Percentiles rank a stretch among this genome's conserved stretches.
Evolutionary conservation across 2,888 invertebrate genomes (phyloP).

Genomic region (Drosophila kanekoi): DNA sequence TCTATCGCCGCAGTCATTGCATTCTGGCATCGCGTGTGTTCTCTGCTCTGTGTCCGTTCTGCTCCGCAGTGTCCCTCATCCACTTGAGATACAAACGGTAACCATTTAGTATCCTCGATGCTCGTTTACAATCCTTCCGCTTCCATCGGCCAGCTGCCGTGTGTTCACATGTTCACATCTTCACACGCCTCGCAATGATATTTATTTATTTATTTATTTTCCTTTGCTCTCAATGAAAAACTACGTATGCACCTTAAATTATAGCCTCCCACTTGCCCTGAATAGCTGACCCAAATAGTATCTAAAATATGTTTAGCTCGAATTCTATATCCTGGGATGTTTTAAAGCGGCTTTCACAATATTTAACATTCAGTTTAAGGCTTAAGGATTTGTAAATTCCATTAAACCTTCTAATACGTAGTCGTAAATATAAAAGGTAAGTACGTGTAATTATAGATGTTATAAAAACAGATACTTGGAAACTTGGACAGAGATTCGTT

Average conservation of each 20-base stretch:
- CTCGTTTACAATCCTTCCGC: constrained; percentile 34
- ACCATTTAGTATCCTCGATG: constrained; percentile 58
- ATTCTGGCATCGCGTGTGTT: constrained; percentile 26
- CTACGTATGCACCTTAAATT: constrained; percentile 37
- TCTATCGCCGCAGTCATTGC: constrained; percentile 4
- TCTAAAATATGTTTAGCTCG: constrained; percentile 4
- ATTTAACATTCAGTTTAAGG: no score
- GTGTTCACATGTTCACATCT: constrained; percentile 27
- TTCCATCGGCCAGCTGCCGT: constrained; percentile 32
- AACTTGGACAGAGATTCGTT: no score
- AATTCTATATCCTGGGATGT: not conserved
- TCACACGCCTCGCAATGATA: constrained; percentile 39
- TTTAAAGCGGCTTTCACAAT: not conserved
- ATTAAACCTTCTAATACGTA: no score
- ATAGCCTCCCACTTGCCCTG: constrained; percentile 13
- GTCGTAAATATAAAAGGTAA: no score
- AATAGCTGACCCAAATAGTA: constrained; percentile 25
- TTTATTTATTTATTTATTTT: constrained; percentile 61
- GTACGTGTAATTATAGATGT: no score
- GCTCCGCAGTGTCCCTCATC: constrained; percentile 8
- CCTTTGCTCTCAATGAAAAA: constrained; percentile 41
- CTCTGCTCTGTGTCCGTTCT: constrained; percentile 7
- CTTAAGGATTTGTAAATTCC: no score
- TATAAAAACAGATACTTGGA: no score
- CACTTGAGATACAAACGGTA: constrained; percentile 54